These are phyloP conservation scores for Chromis chromis DNA, from an alignment of 2,797 vertebrate species.

Conservation along the genomic window DNA sequence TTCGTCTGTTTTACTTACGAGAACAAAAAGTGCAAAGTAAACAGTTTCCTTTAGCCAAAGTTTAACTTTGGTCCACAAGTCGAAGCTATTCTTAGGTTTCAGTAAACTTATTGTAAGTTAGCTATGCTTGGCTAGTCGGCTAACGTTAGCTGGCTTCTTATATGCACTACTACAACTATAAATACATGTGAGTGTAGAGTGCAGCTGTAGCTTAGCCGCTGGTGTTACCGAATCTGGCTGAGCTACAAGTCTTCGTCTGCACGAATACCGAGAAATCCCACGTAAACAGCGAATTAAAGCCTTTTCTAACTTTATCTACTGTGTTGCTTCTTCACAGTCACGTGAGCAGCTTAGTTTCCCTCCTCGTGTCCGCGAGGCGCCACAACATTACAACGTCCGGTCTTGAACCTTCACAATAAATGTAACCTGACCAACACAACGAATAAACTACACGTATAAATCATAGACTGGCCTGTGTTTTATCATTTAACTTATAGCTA, in stretches of 20 bases:
- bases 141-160: slow-evolving; percentile 33
- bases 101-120: background rate
- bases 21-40: background rate
- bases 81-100: background rate
- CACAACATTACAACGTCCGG: slow-evolving; percentile 19
- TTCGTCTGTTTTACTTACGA: background rate
- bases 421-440: background rate
- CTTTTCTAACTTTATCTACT: background rate
- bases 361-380: slow-evolving; percentile 12
- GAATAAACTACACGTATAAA: background rate
- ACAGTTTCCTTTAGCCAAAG: background rate
- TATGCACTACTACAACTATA: background rate
- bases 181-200: accelerated
- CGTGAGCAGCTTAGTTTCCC: slow-evolving; percentile 11
- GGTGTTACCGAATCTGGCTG: accelerated
- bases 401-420: slow-evolving; percentile 41
- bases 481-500: too few species aligned
- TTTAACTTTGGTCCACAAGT: background rate
- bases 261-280: accelerated
- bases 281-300: too few species aligned
- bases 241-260: accelerated
- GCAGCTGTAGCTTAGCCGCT: too few species aligned
- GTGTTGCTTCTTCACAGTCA: background rate
- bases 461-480: too few species aligned
- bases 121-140: slow-evolving; percentile 12